phyloP scores from a whole-genome alignment of 2,797 vertebrate species.

The Cyclura pinguis region DNA sequence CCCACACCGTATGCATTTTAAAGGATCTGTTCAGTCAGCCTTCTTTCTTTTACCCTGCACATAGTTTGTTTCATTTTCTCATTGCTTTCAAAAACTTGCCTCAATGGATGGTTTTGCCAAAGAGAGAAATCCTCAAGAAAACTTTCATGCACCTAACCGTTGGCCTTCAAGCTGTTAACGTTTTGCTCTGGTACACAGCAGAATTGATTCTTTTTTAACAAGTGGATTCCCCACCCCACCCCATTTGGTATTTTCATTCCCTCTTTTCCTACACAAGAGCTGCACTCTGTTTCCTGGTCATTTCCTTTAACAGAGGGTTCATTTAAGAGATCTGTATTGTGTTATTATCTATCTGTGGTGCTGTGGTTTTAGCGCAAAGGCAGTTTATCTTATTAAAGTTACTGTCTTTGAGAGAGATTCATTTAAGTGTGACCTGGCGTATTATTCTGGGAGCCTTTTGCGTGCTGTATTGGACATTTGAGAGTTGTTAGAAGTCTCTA shows the following conservation, averaged over 20 bases:
- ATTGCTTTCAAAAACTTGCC: constrained; percentile 27
- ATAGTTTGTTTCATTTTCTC: constrained; percentile 44
- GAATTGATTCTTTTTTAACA: constrained; percentile 79
- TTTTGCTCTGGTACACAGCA: constrained; percentile 75
- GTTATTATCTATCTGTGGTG: constrained; percentile 65
- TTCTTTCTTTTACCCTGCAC: constrained; percentile 48
- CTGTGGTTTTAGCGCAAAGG: constrained; percentile 66
- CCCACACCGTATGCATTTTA: constrained; percentile 8
- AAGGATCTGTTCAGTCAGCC: constrained; percentile 40
- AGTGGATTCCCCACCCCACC: constrained; percentile 65
- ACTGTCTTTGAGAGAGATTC: constrained; percentile 75
- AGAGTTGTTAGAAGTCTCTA: constrained; percentile 79
- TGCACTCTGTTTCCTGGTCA: constrained; percentile 71
- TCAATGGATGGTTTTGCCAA: constrained; percentile 31
- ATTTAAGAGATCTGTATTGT: constrained; percentile 55
- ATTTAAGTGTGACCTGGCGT: constrained; percentile 81
- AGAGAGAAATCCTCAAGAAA: constrained; percentile 41
- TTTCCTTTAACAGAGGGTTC: constrained; percentile 71
- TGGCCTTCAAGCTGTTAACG: constrained; percentile 51
- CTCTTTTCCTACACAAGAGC: constrained; percentile 62
- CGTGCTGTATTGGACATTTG: constrained; percentile 72
- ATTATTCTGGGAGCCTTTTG: constrained; percentile 73
- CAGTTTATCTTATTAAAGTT: constrained; percentile 74
- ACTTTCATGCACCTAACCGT: constrained; percentile 50
- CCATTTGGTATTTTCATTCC: constrained; percentile 55